Percentiles rank a stretch among this genome's conserved stretches.
Conservation (phyloP, 2,113 vertebrate genomes). For the Nycticebus coucang region DNA sequence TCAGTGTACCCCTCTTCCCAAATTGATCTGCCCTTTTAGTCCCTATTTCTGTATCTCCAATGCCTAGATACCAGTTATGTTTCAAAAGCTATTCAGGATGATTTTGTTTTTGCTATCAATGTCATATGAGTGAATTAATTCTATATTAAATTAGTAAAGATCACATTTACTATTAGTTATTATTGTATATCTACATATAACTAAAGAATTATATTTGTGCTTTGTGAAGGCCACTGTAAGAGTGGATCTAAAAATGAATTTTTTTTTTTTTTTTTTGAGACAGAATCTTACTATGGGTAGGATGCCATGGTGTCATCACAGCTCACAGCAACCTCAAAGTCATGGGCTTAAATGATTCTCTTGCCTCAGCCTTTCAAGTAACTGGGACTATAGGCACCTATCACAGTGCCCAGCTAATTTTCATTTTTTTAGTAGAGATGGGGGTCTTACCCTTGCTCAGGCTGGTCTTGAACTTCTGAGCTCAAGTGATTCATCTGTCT, state of each 20-base stretch:
- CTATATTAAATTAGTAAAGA: constrained; percentile 35
- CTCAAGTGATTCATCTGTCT: too few relatives aligned
- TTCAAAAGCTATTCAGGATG: constrained; percentile 13
- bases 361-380: too few relatives aligned
- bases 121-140: constrained; percentile 12
- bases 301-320: too few relatives aligned
- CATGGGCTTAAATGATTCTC: too few relatives aligned
- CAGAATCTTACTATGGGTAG: too few relatives aligned
- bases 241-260: constrained; percentile 49
- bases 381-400: too few relatives aligned
- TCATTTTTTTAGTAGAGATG: too few relatives aligned
- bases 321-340: too few relatives aligned
- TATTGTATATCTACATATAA: constrained; percentile 12
- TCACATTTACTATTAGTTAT: background rate
- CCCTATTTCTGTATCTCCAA: background rate
- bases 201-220: constrained; percentile 8
- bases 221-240: constrained; percentile 31
- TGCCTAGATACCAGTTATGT: background rate
- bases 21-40: background rate
- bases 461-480: too few relatives aligned
- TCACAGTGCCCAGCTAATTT: too few relatives aligned
- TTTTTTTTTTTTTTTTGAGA: too few relatives aligned
- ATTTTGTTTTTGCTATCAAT: background rate
- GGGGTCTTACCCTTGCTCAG: too few relatives aligned
- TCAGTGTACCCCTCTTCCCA: background rate